Evolutionary conservation across 2,797 vertebrate genomes (phyloP), one percentile per base, ranked within the genome.

Genomic region (Rhinella marina): DNA sequence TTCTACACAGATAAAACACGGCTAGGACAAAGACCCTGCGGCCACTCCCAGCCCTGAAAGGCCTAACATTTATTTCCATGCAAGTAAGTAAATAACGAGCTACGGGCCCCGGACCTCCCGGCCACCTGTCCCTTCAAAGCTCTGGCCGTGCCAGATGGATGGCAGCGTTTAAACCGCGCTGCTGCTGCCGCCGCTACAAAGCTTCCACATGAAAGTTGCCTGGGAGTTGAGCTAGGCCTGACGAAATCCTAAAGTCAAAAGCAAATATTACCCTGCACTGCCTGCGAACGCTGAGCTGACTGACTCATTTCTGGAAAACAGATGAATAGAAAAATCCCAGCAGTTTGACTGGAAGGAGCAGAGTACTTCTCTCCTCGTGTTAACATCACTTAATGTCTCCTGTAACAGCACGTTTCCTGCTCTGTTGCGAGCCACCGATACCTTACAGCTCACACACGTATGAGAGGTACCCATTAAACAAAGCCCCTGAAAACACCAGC

Each of bases 401-500:
- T 54, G 48, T 54, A 62, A 64, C 59, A 2, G 59, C 79, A 48
- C 9, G 25, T 8, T 57, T 52, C 73, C 73, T 68, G 61, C 27
- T 56, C 1, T 27, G 41, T 21, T 77, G 54, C 21, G 59, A 54
- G 21, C 57, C 2, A 4, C 9, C 25, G 64, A 81, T n/a, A 80
- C 16, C 12, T 50, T n/a, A 27, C 23, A 66, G 23, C 11, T 52
- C 41, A 66, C 57, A 59, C 57, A 59, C 54, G 12, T 57, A 88
- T n/a, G 52, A 61, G 29, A 70, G 61, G 61, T 59, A 64, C 78
- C 64, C 84, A 56, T 27, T n/a, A 68, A 82, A 89, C 79, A 89
- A 89, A 89, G 84, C 70, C 50, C 41, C 62, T 56, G n/a, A 76
- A 70, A 88, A 59, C 56, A 66, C 10, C 29, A 86, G 84, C 61